These are phyloP conservation scores for Melipona bicolor DNA, from an alignment of 2,888 invertebrate species.

Conservation along the genomic window DNA sequence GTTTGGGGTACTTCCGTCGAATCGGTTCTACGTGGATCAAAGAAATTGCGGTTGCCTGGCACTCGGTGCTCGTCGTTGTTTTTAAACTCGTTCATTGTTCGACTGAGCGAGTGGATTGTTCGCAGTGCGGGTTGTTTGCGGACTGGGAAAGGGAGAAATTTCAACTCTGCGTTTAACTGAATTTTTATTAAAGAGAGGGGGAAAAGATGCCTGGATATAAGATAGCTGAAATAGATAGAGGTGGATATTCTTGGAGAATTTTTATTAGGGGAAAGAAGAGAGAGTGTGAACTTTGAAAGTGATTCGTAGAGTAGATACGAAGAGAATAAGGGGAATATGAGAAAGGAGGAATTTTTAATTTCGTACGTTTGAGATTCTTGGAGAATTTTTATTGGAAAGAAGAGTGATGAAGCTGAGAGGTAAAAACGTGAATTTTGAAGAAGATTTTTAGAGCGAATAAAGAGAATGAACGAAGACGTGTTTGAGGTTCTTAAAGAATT, in stretches of 20 bases:
- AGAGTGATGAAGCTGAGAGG: background rate
- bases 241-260: too few relatives aligned
- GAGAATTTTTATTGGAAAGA: background rate
- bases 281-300: too few relatives aligned
- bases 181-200: too few relatives aligned
- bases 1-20: constrained; percentile 26
- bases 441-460: too few relatives aligned
- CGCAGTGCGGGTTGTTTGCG: background rate
- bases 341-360: fast-evolving
- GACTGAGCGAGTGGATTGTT: background rate
- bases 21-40: constrained; percentile 42
- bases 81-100: constrained; percentile 36
- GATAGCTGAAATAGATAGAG: too few relatives aligned
- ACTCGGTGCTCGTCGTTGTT: constrained; percentile 50
- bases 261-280: too few relatives aligned
- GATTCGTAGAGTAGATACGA: too few relatives aligned
- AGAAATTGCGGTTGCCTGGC: constrained; percentile 58
- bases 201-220: too few relatives aligned
- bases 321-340: background rate
- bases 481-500: too few relatives aligned
- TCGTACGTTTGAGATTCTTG: background rate
- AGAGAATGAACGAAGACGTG: too few relatives aligned
- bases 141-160: too few relatives aligned
- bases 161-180: too few relatives aligned
- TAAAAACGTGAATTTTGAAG: background rate